Evolutionary conservation across 2,113 vertebrate genomes (phyloP).

Genomic region (Larimichthys crocea): DNA sequence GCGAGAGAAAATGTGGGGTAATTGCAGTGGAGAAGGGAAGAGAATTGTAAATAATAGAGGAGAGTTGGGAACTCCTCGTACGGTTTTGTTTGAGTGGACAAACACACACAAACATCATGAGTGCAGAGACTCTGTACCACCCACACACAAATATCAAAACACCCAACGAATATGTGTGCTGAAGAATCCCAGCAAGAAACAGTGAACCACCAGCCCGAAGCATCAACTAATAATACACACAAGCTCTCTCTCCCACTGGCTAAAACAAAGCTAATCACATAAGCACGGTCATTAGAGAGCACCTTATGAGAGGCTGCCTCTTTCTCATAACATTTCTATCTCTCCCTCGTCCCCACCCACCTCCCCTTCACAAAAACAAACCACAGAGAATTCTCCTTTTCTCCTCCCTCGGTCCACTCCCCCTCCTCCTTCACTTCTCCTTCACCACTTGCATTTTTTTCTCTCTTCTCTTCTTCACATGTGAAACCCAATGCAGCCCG

Average conservation of each 20-base stretch:
- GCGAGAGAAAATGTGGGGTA: conserved; percentile 51
- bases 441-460: conserved; percentile 10
- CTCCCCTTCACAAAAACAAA: conserved; percentile 42
- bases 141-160: conserved; percentile 18
- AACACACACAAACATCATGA: conserved; percentile 25
- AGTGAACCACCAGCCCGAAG: conserved; percentile 2
- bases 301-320: conserved; percentile 38
- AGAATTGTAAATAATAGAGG: conserved; percentile 78
- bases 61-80: conserved; percentile 67
- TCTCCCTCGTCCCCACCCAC: conserved; percentile 28
- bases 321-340: conserved; percentile 50
- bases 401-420: background rate
- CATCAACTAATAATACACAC: conserved; percentile 13
- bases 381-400: conserved; percentile 12
- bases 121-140: conserved; percentile 12
- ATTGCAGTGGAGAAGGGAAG: conserved; percentile 52
- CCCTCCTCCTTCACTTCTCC: background rate
- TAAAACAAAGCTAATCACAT: conserved; percentile 57
- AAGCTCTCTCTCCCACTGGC: conserved; percentile 27
- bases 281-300: conserved; percentile 31
- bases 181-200: conserved; percentile 21
- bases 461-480: background rate
- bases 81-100: conserved; percentile 35
- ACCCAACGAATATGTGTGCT: conserved; percentile 9
- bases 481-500: conserved; percentile 25